Evolutionary conservation across 2,888 invertebrate species (phyloP), one percentile per base, ranked within the genome.

Genomic region (Oxyteleia sp.): DNA sequence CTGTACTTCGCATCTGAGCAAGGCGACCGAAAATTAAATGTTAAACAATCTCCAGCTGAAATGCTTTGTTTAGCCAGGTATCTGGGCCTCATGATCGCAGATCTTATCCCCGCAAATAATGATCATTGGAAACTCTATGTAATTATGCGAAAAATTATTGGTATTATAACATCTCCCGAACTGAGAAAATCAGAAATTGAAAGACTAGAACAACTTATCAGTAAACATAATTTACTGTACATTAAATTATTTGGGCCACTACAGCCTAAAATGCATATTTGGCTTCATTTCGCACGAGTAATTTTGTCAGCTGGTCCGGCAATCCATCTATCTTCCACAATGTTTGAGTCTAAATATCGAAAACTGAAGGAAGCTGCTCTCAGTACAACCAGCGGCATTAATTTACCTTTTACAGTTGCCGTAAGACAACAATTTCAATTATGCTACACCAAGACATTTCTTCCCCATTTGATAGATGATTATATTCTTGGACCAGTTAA

Each of bases 11-110:
- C 20, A 45, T 16, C 3, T 2, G 18, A 45, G 7, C 16, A 45
- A 45, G 45, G 18, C 2, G 45, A 18, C 2, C 1, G 2, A 45
- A 8, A 45, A 7, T 2, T 45, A 20, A 45, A 45, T 16, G 0
- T 45, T 16, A 45, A 45, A 18, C 76, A 76, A 59, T 76, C 76
- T 11, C 23, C 75, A 32, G 23, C 59, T 8, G 51, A 82, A 63
- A 75, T 82, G 57, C 45, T 82, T 10, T 75, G 75, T 38, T 64
- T 69, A 15, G n/a, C 69, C 7, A 32, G 75, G 13, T 68, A 81
- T 47, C 59, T 81, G 26, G 75, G 74, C 15, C 29, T 75, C 0
- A 75, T 75, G 49, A 68, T 74, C 59, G 74, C 59, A 10, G 81
- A 66, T 29, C 20, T 51, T 2, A 68, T 74, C n/a, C 63, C 47